phyloP scores from a whole-genome alignment of 1,140 invertebrate species.

The Tetragnatha versicolor region DNA sequence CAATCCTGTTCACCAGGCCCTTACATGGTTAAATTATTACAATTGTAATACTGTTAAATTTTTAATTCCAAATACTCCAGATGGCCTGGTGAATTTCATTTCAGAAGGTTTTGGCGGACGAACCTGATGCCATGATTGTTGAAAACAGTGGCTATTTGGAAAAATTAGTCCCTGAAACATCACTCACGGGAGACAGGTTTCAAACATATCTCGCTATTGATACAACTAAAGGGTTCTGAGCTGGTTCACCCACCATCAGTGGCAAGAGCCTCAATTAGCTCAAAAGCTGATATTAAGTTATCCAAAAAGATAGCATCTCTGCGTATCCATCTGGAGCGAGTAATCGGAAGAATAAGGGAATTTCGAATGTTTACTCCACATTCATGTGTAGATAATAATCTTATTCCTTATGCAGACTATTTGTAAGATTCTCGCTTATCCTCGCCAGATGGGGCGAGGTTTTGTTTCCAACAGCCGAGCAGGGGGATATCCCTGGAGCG shows the following conservation, averaged over 20 bases:
- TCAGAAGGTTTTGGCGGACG: background rate
- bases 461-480: too few relatives aligned
- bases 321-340: background rate
- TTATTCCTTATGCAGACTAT: background rate
- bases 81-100: too few relatives aligned
- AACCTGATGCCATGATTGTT: conserved; percentile 12
- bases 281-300: background rate
- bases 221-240: too few relatives aligned
- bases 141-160: background rate
- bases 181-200: conserved; percentile 3
- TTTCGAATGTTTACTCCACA: too few relatives aligned
- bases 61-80: too few relatives aligned
- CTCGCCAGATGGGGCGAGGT: too few relatives aligned
- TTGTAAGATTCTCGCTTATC: too few relatives aligned
- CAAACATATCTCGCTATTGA: background rate
- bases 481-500: too few relatives aligned
- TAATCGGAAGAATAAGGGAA: background rate
- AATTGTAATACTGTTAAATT: too few relatives aligned
- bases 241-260: background rate
- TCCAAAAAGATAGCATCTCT: background rate
- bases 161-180: too few relatives aligned
- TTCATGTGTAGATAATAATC: background rate
- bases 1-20: too few relatives aligned
- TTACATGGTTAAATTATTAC: too few relatives aligned
- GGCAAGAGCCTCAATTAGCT: background rate